These are phyloP conservation scores for Noctua janthe DNA, from an alignment of 2,888 invertebrate species.

Conservation along the genomic window DNA sequence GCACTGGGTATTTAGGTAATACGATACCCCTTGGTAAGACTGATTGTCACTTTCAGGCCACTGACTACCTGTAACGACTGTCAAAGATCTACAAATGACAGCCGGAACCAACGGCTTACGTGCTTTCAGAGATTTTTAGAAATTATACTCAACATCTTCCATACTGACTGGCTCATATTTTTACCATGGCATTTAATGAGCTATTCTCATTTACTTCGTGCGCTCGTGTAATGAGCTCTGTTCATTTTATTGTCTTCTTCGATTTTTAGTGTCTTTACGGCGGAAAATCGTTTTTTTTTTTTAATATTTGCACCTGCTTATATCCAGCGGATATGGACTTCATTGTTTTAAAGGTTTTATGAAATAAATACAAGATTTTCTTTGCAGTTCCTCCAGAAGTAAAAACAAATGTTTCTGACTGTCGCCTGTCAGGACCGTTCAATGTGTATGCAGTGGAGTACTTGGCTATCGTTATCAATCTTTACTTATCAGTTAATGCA, in stretches of 20 bases:
- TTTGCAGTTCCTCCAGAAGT: background rate
- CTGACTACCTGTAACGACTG: background rate
- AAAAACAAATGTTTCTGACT: background rate
- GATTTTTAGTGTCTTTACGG: background rate
- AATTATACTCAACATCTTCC: background rate
- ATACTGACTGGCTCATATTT: background rate
- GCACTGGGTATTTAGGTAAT: too few species aligned
- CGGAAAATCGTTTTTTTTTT: background rate
- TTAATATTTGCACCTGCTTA: background rate
- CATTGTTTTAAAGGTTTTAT: background rate
- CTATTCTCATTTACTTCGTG: background rate
- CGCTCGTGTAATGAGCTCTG: background rate
- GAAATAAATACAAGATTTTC: background rate
- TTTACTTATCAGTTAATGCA: conserved; percentile 27
- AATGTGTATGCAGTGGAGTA: background rate
- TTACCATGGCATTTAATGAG: background rate
- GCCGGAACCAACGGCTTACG: background rate
- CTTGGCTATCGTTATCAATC: background rate
- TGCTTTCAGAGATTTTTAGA: background rate
- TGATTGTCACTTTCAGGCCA: background rate
- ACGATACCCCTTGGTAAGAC: too few species aligned
- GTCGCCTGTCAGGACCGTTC: background rate
- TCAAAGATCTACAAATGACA: background rate
- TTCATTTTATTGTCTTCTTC: background rate
- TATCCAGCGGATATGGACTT: too few species aligned